Evolutionary conservation across 2,797 vertebrate genomes (phyloP).

Genomic region (Erethizon dorsatum): DNA sequence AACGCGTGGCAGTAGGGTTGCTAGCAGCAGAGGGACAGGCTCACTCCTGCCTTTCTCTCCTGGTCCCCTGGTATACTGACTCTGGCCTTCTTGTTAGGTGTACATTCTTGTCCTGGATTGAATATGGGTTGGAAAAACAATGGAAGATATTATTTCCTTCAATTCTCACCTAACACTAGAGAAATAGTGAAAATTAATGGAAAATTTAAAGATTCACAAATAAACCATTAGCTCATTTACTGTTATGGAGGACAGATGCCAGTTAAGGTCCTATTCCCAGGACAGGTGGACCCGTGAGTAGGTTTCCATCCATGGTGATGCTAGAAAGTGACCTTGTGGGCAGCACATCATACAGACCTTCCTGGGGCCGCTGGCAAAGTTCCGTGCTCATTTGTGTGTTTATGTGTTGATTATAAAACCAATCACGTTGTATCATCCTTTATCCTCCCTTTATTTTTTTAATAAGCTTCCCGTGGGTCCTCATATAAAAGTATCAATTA

Average conservation of each 20-base stretch:
- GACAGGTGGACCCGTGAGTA: too few species aligned
- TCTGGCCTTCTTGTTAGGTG: not conserved
- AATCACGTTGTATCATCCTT: slow-evolving; percentile 26
- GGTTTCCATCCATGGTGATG: not conserved
- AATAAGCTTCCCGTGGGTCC: slow-evolving; percentile 28
- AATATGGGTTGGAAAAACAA: not conserved
- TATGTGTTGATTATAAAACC: not conserved
- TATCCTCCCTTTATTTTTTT: slow-evolving; percentile 27
- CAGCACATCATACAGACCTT: not conserved
- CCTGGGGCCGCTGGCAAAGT: not conserved
- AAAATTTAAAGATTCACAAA: not conserved
- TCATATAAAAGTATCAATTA: slow-evolving; percentile 50
- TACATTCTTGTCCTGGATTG: not conserved
- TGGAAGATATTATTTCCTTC: not conserved
- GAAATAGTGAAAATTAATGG: not conserved
- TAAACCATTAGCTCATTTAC: not conserved
- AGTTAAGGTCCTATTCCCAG: not conserved
- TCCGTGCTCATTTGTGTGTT: not conserved
- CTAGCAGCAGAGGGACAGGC: not conserved
- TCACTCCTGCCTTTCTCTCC: too few species aligned
- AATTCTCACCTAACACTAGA: not conserved
- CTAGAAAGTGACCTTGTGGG: not conserved
- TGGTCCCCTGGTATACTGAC: not conserved
- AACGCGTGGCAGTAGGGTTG: not conserved
- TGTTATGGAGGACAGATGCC: not conserved